Evolutionary conservation across 2,797 vertebrate genomes (phyloP).

Genomic region (Erethizon dorsatum): DNA sequence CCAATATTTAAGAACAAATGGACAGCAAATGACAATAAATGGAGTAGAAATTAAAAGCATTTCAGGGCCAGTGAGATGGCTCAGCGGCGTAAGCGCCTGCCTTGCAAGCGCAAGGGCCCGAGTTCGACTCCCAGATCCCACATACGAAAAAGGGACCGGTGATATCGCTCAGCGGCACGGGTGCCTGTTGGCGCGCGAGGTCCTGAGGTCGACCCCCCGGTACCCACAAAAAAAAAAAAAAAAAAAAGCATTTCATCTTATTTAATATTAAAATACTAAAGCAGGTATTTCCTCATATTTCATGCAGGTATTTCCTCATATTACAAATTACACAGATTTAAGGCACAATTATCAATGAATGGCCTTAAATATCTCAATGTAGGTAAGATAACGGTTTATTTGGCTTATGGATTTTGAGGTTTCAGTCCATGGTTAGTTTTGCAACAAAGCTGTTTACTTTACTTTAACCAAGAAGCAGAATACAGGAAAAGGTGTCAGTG

Average conservation of each 20-base stretch:
- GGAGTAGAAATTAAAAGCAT: neutral
- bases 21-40: neutral
- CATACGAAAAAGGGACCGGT: too few species aligned
- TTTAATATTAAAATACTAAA: neutral
- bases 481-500: neutral
- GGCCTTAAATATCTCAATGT: neutral
- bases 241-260: neutral
- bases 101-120: too few species aligned
- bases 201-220: too few species aligned
- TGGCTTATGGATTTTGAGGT: neutral
- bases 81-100: too few species aligned
- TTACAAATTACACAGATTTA: neutral
- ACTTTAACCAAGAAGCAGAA: neutral
- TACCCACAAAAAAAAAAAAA: too few species aligned
- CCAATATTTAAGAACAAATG: neutral
- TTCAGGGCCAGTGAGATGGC: too few species aligned
- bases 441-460: neutral
- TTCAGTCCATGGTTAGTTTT: neutral
- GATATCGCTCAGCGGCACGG: too few species aligned
- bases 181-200: too few species aligned
- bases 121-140: too few species aligned
- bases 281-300: neutral
- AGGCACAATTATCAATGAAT: neutral
- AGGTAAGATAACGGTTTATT: neutral
- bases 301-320: neutral